These are phyloP conservation scores for Equus przewalskii DNA, from an alignment of 2,113 vertebrate species.

Conservation along the genomic window DNA sequence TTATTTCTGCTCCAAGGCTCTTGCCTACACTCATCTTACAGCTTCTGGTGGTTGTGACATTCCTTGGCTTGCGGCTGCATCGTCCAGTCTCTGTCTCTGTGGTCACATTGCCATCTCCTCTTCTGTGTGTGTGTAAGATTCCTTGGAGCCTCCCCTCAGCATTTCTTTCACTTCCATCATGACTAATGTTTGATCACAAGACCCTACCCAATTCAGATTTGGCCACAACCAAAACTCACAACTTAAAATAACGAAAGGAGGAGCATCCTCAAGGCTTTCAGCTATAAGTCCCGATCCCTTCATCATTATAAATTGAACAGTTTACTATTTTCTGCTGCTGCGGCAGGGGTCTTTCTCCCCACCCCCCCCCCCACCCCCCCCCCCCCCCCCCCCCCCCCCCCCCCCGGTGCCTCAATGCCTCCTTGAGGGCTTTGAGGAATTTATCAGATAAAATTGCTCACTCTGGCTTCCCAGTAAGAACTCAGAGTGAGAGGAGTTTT, in stretches of 20 bases:
- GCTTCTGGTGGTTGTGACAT: not conserved
- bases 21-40: not conserved
- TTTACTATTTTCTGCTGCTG: not conserved
- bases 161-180: not conserved
- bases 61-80: not conserved
- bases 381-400: too few relatives aligned
- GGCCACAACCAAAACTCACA: not conserved
- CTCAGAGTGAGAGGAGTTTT: not conserved
- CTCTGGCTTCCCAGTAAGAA: not conserved
- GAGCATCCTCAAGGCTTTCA: not conserved
- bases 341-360: not conserved
- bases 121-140: not conserved
- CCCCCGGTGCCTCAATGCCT: not conserved
- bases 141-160: not conserved
- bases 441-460: not conserved
- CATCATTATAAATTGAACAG: not conserved
- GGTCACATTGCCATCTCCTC: not conserved
- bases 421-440: not conserved
- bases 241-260: not conserved
- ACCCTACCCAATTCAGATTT: not conserved
- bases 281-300: not conserved
- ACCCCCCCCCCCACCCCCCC: too few relatives aligned
- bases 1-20: not conserved
- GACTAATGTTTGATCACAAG: conserved; percentile 4
- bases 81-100: not conserved